Percentiles rank a stretch among this genome's conserved stretches.
Conservation (phyloP, 1,140 invertebrate species). For the Scylla paramamosain region DNA sequence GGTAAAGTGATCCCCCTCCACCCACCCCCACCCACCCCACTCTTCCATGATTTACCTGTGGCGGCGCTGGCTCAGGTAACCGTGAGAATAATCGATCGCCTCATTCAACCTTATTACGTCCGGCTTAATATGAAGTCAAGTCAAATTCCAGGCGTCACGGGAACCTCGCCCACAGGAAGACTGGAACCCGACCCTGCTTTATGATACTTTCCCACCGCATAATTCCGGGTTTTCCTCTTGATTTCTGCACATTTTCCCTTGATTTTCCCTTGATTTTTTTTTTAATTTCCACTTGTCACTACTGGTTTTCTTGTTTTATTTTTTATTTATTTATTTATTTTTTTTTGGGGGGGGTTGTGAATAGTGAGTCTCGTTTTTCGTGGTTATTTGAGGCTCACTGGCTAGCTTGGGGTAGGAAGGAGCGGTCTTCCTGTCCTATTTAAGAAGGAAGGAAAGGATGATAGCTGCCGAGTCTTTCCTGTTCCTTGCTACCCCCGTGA, state of each 20-base stretch:
- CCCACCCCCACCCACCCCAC: neutral
- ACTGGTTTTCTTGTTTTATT: neutral
- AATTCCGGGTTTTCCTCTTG: neutral
- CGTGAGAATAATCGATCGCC: slow-evolving; percentile 67
- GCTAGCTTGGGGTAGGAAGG: neutral
- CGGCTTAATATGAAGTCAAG: slow-evolving; percentile 54
- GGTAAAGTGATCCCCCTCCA: slow-evolving; percentile 32
- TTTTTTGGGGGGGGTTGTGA: no score
- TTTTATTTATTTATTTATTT: neutral
- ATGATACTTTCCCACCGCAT: no score
- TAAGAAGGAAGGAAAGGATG: slow-evolving; percentile 70
- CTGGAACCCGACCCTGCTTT: no score
- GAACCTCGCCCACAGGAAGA: neutral
- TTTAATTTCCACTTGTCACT: no score
- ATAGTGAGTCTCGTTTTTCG: no score
- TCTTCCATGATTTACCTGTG: slow-evolving; percentile 39
- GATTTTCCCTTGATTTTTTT: no score
- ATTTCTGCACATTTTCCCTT: no score
- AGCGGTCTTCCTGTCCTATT: neutral
- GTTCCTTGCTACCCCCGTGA: neutral
- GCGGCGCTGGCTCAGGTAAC: slow-evolving; percentile 50
- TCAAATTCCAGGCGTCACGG: slow-evolving; percentile 25
- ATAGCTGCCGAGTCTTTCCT: slow-evolving; percentile 54
- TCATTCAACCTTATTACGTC: slow-evolving; percentile 65
- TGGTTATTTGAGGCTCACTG: neutral